Evolutionary conservation across 1,140 invertebrate species (phyloP), one percentile per base, ranked within the genome.

Genomic region (Aphelenchoides besseyi): DNA sequence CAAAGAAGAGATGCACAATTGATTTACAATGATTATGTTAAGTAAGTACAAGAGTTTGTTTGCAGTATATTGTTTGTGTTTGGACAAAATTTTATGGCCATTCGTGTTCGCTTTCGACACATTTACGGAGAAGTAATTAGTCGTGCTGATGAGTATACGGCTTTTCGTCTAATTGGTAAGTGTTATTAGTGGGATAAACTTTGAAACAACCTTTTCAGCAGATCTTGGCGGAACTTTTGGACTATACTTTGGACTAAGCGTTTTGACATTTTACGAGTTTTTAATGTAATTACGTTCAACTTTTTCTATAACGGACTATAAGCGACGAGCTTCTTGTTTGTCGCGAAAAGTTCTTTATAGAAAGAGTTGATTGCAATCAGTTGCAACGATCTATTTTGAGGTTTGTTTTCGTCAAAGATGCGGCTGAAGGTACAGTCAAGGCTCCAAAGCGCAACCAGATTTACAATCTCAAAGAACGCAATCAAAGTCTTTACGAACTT

Each of bases 21-120:
- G 18, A 59, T 59, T 33, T 59, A 29, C 18, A 23, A 18, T 12
- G 18, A 59, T 33, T 59, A 59, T 23, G 55, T 33, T 23, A 33
- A 28, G 55, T 59, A 33, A 59, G 55, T 5, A 23, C 55, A 28
- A 28, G 55, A 8, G 26, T 8, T 28, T 28, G 12, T 23, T 5
- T 33, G 5, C 5, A 59, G 26, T 59, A 28, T 28, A 28, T 33
- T 23, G 18, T 33, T 8, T 33, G 32, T 33, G 5, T 59, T 8
- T 23, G 23, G 55, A 8, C 5, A 59, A 28, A 59, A 59, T 23
- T 33, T 29, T 23, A 8, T 59, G 18, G 18, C 26, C 12, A 18
- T 59, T 33, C 55, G 55, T 33, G 55, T 59, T 33, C 55, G 55
- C 55, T 59, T 59, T 33, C 55, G 55, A 8, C 55, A 59, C 55